These are phyloP conservation scores for Trilocha varians DNA, from an alignment of 2,888 invertebrate species.

Conservation along the genomic window DNA sequence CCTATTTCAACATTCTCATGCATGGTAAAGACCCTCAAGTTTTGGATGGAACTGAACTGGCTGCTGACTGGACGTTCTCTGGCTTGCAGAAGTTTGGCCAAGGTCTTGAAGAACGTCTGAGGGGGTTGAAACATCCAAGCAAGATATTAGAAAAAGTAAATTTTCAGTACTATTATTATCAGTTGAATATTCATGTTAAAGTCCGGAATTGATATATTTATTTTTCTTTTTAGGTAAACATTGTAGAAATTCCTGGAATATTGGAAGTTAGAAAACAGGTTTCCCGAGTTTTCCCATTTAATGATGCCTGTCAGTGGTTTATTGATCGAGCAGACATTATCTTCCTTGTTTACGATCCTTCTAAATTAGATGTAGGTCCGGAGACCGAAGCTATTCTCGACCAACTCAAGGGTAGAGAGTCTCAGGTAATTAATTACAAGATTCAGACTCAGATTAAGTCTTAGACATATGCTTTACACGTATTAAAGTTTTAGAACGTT, in stretches of 20 bases:
- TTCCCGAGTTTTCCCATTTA: constrained; percentile 93
- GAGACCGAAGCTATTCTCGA: constrained; percentile 96
- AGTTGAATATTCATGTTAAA: not conserved
- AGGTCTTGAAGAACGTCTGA: constrained; percentile 89
- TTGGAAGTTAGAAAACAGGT: constrained; percentile 94
- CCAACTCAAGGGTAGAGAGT: constrained; percentile 94
- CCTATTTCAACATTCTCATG: constrained; percentile 93
- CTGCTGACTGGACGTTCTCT: constrained; percentile 96
- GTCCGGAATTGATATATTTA: not conserved
- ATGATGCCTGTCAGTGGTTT: constrained; percentile 98
- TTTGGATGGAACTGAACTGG: constrained; percentile 92
- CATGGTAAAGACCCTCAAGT: constrained; percentile 89
- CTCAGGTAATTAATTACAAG: constrained; percentile 76
- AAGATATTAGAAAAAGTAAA: constrained; percentile 89
- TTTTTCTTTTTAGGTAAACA: constrained; percentile 81
- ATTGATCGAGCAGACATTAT: constrained; percentile 96
- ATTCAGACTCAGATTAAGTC: not conserved
- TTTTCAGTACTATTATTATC: not conserved
- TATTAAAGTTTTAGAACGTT: too few relatives aligned
- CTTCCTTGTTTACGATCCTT: constrained; percentile 95
- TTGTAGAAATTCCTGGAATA: constrained; percentile 97
- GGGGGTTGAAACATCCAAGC: constrained; percentile 85
- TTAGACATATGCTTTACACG: too few relatives aligned
- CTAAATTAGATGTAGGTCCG: constrained; percentile 94
- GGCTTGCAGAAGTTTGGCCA: constrained; percentile 96